Conservation (phyloP, 2,113 vertebrate species). For the Oreotragus oreotragus region DNA sequence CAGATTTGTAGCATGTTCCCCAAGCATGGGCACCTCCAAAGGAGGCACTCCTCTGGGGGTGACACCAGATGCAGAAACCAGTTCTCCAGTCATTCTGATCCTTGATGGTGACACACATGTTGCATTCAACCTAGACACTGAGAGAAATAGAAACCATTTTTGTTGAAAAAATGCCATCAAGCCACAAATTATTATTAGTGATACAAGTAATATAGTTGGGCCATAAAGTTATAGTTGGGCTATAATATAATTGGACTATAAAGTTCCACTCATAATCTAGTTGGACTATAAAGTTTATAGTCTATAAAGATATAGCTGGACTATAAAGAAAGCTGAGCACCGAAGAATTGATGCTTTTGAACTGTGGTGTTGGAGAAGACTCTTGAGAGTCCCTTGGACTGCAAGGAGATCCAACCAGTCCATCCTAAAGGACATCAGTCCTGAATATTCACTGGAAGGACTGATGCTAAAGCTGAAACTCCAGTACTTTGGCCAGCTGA, state of each 20-base stretch:
- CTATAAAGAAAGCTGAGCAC: not conserved
- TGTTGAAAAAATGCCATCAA: not conserved
- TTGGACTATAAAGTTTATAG: not conserved
- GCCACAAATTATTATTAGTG: fast-evolving
- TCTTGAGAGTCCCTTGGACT: not conserved
- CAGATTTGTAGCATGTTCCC: fast-evolving
- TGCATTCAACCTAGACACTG: fast-evolving
- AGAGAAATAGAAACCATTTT: fast-evolving
- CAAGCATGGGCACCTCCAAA: fast-evolving
- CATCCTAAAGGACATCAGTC: not conserved
- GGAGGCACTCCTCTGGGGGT: fast-evolving
- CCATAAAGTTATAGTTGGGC: not conserved
- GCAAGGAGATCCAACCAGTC: not conserved
- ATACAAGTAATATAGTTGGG: not conserved
- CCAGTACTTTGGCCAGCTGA: not conserved
- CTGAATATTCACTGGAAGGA: not conserved
- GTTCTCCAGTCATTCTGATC: fast-evolving
- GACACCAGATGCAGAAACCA: fast-evolving
- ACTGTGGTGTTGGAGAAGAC: fast-evolving
- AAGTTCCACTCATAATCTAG: not conserved
- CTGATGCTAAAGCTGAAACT: not conserved
- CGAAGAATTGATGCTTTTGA: not conserved
- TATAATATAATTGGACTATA: not conserved
- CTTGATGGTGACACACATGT: fast-evolving
- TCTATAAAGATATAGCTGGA: not conserved